A percentile compares a stretch with the other conserved stretches of the same genome.
Evolutionary conservation across 1,140 invertebrate species (phyloP).

Genomic region (Zaprionus gabonicus): DNA sequence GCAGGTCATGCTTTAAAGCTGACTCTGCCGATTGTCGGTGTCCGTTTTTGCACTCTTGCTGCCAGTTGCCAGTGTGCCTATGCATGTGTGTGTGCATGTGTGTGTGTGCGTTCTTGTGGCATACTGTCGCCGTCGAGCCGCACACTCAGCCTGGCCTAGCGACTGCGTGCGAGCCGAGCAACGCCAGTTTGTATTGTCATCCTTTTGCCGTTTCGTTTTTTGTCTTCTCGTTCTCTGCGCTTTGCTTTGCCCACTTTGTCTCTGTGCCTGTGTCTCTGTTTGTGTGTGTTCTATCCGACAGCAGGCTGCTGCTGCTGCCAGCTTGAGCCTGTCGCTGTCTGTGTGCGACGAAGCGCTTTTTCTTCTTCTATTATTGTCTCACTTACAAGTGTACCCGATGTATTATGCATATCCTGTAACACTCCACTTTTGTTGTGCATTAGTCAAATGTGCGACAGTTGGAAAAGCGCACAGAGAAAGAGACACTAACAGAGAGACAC

Average conservation of each 20-base stretch:
- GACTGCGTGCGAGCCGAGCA: conserved; percentile 75
- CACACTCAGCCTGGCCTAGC: conserved; percentile 67
- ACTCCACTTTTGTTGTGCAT: conserved; percentile 83
- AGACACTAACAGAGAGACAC: background rate
- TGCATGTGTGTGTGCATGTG: background rate
- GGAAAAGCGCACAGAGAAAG: conserved; percentile 59
- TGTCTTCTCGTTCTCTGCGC: conserved; percentile 46
- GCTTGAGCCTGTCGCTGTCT: conserved; percentile 25
- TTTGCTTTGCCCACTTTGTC: conserved; percentile 43
- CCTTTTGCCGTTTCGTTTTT: conserved; percentile 58
- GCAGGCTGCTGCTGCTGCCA: conserved; percentile 3
- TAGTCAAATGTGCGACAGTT: conserved; percentile 81
- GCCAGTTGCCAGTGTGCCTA: conserved; percentile 25
- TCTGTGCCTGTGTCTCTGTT: conserved; percentile 25
- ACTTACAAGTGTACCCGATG: conserved; percentile 82
- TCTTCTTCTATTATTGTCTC: conserved; percentile 82
- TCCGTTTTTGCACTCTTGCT: conserved; percentile 23
- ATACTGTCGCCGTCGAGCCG: conserved; percentile 63
- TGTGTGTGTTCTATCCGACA: conserved; percentile 3
- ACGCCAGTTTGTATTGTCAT: conserved; percentile 81
- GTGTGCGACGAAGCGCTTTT: conserved; percentile 63
- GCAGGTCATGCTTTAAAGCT: conserved; percentile 68
- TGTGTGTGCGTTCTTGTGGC: conserved; percentile 25
- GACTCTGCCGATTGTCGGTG: conserved; percentile 37
- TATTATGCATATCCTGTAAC: conserved; percentile 83